Conservation (phyloP, 2,888 invertebrate genomes). For the Phrixothrix hirtus region DNA sequence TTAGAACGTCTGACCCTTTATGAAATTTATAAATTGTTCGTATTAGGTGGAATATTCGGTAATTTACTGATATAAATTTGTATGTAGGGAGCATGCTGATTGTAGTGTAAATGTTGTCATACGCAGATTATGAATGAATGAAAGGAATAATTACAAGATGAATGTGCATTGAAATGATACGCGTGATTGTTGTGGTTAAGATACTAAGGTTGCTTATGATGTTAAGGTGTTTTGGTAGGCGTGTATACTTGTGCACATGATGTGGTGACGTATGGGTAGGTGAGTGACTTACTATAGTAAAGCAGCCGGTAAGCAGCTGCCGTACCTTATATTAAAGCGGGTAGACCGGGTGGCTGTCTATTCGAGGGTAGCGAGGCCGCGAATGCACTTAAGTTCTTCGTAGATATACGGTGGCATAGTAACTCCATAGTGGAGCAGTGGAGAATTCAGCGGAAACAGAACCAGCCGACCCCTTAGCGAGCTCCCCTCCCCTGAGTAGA, state of each 20-base stretch:
- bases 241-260: conserved; percentile 35
- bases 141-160: neutral
- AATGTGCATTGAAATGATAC: too few species aligned
- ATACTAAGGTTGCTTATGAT: conserved; percentile 37
- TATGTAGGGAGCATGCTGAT: neutral
- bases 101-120: neutral
- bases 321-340: conserved; percentile 52
- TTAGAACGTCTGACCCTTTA: too few species aligned
- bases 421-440: conserved; percentile 22
- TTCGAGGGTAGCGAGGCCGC: conserved; percentile 52
- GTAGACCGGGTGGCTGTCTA: conserved; percentile 50
- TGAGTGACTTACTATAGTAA: conserved; percentile 44
- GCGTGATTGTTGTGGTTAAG: too few species aligned
- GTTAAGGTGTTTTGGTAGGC: conserved; percentile 36
- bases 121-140: neutral
- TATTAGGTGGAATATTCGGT: too few species aligned
- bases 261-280: conserved; percentile 30
- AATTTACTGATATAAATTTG: too few species aligned
- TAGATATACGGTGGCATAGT: conserved; percentile 28
- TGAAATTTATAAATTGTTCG: too few species aligned
- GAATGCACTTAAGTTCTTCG: conserved; percentile 35
- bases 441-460: conserved; percentile 47
- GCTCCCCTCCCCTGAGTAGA: conserved; percentile 45
- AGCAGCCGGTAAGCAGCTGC: conserved; percentile 49
- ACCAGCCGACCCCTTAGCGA: conserved; percentile 53